Evolutionary conservation across 2,797 vertebrate species (phyloP).

Genomic region (Macropus fuliginosus): DNA sequence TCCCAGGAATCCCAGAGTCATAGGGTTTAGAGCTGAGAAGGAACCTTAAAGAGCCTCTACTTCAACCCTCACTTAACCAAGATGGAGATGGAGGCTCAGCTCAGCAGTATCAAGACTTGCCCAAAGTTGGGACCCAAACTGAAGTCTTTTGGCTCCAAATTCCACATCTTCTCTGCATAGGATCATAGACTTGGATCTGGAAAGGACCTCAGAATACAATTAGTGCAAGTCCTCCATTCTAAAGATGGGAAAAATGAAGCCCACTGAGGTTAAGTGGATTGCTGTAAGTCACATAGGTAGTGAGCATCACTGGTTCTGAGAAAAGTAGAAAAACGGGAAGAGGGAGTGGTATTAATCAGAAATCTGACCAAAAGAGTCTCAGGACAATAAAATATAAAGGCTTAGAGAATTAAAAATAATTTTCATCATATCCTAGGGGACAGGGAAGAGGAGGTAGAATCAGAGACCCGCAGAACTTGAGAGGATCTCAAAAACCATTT

Average conservation of each 20-base stretch:
- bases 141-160: not conserved
- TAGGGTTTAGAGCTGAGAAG: not conserved
- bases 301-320: not conserved
- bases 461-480: not conserved
- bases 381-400: not conserved
- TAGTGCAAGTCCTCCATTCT: not conserved
- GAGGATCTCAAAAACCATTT: not conserved
- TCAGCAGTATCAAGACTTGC: not conserved
- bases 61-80: not conserved
- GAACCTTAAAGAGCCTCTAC: not conserved
- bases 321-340: not conserved
- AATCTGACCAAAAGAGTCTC: rapidly evolving
- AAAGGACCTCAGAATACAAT: not conserved
- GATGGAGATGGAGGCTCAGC: not conserved
- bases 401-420: not conserved
- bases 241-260: not conserved
- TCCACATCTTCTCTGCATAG: not conserved
- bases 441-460: not conserved
- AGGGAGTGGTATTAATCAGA: not conserved
- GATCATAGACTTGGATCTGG: not conserved
- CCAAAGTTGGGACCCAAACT: not conserved
- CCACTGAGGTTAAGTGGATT: not conserved
- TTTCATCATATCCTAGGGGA: not conserved
- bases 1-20: not conserved
- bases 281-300: not conserved